These are phyloP conservation scores for Pelvicachromis taeniatus DNA, from an alignment of 2,113 vertebrate species.

Conservation along the genomic window DNA sequence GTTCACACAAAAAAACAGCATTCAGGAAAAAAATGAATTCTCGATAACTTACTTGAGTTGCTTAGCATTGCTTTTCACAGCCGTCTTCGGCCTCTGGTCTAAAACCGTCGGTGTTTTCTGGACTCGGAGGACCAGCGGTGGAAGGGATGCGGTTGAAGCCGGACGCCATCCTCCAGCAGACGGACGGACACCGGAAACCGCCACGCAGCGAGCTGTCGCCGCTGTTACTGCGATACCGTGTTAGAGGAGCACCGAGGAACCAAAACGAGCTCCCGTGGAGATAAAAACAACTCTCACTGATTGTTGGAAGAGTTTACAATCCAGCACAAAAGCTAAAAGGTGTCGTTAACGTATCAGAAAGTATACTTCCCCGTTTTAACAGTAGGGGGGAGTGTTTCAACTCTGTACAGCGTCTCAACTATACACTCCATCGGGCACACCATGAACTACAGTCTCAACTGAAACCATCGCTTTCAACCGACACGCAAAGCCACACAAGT, in stretches of 20 bases:
- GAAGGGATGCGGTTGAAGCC: conserved; percentile 54
- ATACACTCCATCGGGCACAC: neutral
- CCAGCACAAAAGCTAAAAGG: conserved; percentile 12
- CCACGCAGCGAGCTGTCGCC: conserved; percentile 37
- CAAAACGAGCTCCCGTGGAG: neutral
- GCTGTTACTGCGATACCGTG: neutral
- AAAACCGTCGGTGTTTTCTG: conserved; percentile 1
- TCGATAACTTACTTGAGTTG: neutral
- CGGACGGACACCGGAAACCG: conserved; percentile 70
- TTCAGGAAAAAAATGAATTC: neutral
- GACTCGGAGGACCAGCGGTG: conserved; percentile 46
- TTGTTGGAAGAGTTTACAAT: neutral
- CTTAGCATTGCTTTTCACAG: neutral
- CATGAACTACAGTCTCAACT: neutral
- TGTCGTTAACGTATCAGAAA: neutral
- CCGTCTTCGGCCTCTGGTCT: neutral
- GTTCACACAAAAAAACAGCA: neutral
- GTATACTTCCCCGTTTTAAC: neutral
- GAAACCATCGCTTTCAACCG: neutral
- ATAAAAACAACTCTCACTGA: neutral
- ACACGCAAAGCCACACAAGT: neutral
- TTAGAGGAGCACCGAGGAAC: neutral
- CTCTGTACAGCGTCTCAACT: neutral
- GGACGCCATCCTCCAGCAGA: conserved; percentile 69
- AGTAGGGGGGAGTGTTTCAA: conserved; percentile 32